phyloP scores from a whole-genome alignment of 2,888 invertebrate species.

The Xiphydria camelus region DNA sequence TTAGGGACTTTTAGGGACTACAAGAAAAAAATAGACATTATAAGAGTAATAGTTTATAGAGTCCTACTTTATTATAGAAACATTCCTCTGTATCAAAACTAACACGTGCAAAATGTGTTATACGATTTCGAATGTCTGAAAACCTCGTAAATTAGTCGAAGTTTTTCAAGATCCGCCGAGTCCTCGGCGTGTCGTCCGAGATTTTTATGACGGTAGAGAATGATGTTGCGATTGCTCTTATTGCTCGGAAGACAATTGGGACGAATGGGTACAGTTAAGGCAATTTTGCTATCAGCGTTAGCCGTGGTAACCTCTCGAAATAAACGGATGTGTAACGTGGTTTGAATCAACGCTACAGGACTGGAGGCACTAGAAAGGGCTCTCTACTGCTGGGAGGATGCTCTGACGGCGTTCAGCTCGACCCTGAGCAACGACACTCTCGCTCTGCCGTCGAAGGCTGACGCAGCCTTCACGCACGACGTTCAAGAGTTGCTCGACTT shows the following conservation, averaged over 20 bases:
- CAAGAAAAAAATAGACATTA: no score
- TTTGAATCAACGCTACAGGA: slow-evolving; percentile 61
- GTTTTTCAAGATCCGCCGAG: no score
- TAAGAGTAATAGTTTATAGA: no score
- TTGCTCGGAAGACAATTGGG: slow-evolving; percentile 4
- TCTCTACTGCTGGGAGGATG: slow-evolving; percentile 95
- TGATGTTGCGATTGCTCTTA: neutral
- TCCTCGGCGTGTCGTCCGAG: no score
- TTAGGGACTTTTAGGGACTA: no score
- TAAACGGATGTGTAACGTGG: slow-evolving; percentile 28
- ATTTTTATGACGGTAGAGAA: no score
- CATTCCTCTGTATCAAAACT: no score
- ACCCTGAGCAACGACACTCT: slow-evolving; percentile 64
- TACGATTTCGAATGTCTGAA: no score
- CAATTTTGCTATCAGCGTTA: slow-evolving; percentile 21
- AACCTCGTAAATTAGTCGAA: no score
- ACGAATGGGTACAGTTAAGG: slow-evolving; percentile 20
- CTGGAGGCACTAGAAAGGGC: slow-evolving; percentile 92
- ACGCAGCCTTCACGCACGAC: slow-evolving; percentile 76
- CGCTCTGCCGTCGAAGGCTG: slow-evolving; percentile 79
- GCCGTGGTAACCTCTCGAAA: slow-evolving; percentile 20
- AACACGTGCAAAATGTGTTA: no score
- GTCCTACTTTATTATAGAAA: no score
- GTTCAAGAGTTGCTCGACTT: slow-evolving; percentile 74
- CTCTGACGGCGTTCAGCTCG: slow-evolving; percentile 76